Base-by-base conservation (phyloP, 35 echinoderm and acorn worm genomes). In the Eucidaris tribuloides region DNA sequence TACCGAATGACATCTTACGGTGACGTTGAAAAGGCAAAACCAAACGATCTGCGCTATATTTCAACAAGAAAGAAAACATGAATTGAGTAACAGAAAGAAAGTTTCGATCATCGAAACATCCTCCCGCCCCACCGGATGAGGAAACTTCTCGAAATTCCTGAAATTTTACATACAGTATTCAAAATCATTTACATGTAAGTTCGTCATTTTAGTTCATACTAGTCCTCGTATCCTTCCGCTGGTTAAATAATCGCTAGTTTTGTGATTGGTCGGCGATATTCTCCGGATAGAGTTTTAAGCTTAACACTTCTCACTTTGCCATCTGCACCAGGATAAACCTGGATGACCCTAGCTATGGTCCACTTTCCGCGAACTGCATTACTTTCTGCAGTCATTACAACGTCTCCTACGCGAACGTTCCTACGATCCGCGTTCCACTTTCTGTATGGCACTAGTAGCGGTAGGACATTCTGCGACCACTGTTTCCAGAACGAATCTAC, bases 161-260 rank as follows among this genome's bases (percentile, higher is more conserved):
- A 58, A 58, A 58, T 58, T 58, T 58, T 25, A n/a, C 54, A 58
- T n/a, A 6, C 19, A 27, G 39, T n/a, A 19, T 29, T 41, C 20
- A 32, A 6, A 23, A 32, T 45, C 42, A 41, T 35, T 28, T 61
- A 58, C 13, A 3, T 20, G 14, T 79, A 17, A 3, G 32, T 22
- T 5, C 43, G 3, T 19, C 46, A 6, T 6, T 82, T 35, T 22
- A 58, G 34, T 7, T 64, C 3, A 14, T 6, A 19, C 54, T 91
- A 41, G 17, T 85, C 74, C 4, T 87, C 62, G 78, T 93, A 93
- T 19, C 91, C 85, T 80, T 93, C 85, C 42, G 70, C 79, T 71
- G 68, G 91, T 44, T 88, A 88, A 22, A 88, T 82, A n/a, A 93
- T 85, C 19, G 66, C 79, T 37, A 88, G 14, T 46, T 93, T 88